Percentiles rank a stretch among this genome's conserved stretches.
Evolutionary conservation across 2,888 invertebrate species (phyloP).

Genomic region (Lomographa bimaculata): DNA sequence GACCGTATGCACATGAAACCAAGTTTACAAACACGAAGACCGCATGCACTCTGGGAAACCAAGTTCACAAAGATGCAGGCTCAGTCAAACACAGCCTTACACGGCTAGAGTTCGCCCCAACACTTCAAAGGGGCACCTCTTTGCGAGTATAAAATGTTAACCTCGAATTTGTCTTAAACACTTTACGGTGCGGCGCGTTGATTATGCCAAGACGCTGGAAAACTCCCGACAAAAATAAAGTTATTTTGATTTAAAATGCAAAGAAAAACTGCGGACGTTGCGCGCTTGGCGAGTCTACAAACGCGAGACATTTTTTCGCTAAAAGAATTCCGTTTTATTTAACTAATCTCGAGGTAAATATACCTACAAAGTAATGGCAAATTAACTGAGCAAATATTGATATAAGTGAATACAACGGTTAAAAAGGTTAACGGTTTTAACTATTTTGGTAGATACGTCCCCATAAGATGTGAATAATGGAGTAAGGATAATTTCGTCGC

Average conservation of each 20-base stretch:
- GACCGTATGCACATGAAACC: too few species aligned
- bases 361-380: conserved; percentile 36
- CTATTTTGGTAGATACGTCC: too few species aligned
- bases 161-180: conserved; percentile 73
- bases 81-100: conserved; percentile 35
- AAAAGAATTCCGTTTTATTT: conserved; percentile 63
- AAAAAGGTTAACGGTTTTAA: too few species aligned
- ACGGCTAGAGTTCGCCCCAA: conserved; percentile 41
- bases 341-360: conserved; percentile 60
- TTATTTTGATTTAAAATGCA: conserved; percentile 79
- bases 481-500: too few species aligned
- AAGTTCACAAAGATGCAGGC: conserved; percentile 21
- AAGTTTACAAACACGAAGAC: too few species aligned
- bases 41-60: conserved; percentile 27
- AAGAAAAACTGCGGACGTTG: conserved; percentile 59
- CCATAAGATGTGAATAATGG: too few species aligned
- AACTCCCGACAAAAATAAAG: conserved; percentile 73
- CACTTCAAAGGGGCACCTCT: conserved; percentile 61
- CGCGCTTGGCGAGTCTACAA: conserved; percentile 36
- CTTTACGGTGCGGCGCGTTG: conserved; percentile 62
- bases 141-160: conserved; percentile 59
- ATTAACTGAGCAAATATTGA: conserved; percentile 1
- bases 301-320: conserved; percentile 52
- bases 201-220: conserved; percentile 72
- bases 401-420: too few species aligned